Evolutionary conservation across 1,140 invertebrate genomes (phyloP).

Genomic region (Eulimnadia texana): DNA sequence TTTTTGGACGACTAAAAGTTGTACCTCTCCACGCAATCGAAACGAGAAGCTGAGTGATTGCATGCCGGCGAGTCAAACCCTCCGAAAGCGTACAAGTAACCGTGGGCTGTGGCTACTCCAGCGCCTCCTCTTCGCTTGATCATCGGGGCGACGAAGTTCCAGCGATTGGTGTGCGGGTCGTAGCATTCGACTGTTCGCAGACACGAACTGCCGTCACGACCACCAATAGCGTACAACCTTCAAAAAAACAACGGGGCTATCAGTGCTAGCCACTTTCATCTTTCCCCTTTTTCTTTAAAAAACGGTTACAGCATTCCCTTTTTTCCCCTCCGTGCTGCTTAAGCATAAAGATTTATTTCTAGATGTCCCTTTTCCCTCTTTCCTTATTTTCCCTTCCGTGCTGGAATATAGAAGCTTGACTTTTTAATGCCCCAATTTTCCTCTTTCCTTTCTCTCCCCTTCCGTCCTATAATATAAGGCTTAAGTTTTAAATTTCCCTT

Average conservation of each 20-base stretch:
- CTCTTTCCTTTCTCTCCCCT: too few species aligned
- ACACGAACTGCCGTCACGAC: slow-evolving; percentile 79
- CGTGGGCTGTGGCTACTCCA: slow-evolving; percentile 39
- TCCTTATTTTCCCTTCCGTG: too few species aligned
- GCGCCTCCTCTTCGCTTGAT: slow-evolving; percentile 34
- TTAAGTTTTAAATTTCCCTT: too few species aligned
- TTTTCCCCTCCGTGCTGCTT: too few species aligned
- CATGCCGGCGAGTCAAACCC: slow-evolving; percentile 78
- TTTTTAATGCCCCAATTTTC: too few species aligned
- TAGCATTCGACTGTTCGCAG: slow-evolving; percentile 63
- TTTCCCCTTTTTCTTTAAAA: too few species aligned
- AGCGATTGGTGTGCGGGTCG: slow-evolving; percentile 42
- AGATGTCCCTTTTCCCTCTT: too few species aligned
- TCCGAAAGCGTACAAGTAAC: slow-evolving; percentile 59
- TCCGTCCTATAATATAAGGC: too few species aligned
- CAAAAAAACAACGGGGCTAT: slow-evolving; percentile 20
- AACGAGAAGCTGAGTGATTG: slow-evolving; percentile 62
- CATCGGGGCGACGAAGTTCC: slow-evolving; percentile 40
- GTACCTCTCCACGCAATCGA: slow-evolving; percentile 84
- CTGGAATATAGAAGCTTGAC: too few species aligned
- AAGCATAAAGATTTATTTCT: too few species aligned
- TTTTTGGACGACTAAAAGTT: slow-evolving; percentile 28
- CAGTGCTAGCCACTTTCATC: too few species aligned
- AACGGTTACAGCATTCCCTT: too few species aligned
- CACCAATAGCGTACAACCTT: slow-evolving; percentile 79